Base-by-base conservation (phyloP, 2,888 invertebrate species). In the Eilema griseolum region DNA sequence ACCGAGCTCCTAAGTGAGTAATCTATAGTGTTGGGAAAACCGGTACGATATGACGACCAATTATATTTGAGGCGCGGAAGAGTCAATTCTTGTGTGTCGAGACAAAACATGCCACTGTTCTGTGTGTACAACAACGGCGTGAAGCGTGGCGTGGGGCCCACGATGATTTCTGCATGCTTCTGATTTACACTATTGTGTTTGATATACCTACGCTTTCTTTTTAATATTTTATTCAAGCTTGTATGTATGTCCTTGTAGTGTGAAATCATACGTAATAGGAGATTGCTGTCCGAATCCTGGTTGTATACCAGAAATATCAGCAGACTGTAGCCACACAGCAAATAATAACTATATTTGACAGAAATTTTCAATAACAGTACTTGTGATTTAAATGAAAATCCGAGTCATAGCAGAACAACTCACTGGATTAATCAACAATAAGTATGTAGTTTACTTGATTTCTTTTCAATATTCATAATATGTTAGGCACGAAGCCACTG, bases 51-150 rank as follows among this genome's bases (percentile, higher is more conserved):
- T 79, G 74, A 79, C 76, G 72, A 74, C 78, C 86, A 87, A 89
- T 88, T 87, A 87, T 80, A 78, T 74, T 72, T 70, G 70, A 80
- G 72, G 81, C 80, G 83, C 78, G 77, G 80, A 87, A 80, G 77
- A 75, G 80, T 85, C 79, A 78, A 85, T 86, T 82, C 56, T 62
- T 64, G 23, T 73, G 57, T 66, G 70, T 66, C 23, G 41, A 24
- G 59, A 66, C 59, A 66, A 56, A 59, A 59, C 66, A 56, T 16
- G 24, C 33, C 23, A 26, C 37, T 59, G 8, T 20, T 66, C 16
- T 59, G 24, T 59, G 16, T 26, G 33, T 14, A 20, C 20, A 24
- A 14, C 65, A 23, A 65, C 28, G 24, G 65, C 20, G 14, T 20
- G 16, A 1, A 66, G 10, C 61, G 4, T 11, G 66, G 70, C 68